These are phyloP conservation scores for Platysteira castanea DNA, from an alignment of 2,113 vertebrate species.

Conservation along the genomic window DNA sequence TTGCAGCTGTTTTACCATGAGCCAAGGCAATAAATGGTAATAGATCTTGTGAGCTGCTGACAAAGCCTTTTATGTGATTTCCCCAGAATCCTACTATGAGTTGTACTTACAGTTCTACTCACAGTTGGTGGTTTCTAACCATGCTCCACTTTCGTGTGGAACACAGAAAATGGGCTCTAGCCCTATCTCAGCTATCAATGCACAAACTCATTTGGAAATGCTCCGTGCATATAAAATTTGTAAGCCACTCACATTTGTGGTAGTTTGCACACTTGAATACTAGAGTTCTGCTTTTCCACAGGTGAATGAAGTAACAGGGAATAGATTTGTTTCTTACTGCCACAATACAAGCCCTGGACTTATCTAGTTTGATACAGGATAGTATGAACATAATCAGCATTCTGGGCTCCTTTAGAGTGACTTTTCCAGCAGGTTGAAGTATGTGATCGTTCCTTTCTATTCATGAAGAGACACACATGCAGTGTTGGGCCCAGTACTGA, in stretches of 20 bases:
- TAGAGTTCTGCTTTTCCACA: not conserved
- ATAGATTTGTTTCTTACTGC: not conserved
- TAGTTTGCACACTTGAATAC: not conserved
- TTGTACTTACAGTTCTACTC: not conserved
- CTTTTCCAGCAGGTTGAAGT: not conserved
- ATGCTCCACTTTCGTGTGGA: not conserved
- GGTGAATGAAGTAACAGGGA: not conserved
- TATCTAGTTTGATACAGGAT: not conserved
- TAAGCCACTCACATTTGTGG: not conserved
- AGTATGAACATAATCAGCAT: not conserved
- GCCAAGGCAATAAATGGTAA: not conserved
- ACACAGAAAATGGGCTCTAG: not conserved
- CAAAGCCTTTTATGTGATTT: not conserved
- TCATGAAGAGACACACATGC: fast-evolving
- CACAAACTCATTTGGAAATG: not conserved
- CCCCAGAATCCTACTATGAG: not conserved
- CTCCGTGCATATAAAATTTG: not conserved
- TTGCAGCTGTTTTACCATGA: not conserved
- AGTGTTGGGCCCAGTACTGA: not conserved
- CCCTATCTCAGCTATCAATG: not conserved
- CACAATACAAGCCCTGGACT: not conserved
- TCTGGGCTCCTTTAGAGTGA: not conserved
- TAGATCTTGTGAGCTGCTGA: not conserved
- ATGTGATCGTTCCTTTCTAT: not conserved
- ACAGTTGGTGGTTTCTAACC: not conserved